phyloP scores from a whole-genome alignment of 2,797 vertebrate genomes.

The Sebastes oblongus region DNA sequence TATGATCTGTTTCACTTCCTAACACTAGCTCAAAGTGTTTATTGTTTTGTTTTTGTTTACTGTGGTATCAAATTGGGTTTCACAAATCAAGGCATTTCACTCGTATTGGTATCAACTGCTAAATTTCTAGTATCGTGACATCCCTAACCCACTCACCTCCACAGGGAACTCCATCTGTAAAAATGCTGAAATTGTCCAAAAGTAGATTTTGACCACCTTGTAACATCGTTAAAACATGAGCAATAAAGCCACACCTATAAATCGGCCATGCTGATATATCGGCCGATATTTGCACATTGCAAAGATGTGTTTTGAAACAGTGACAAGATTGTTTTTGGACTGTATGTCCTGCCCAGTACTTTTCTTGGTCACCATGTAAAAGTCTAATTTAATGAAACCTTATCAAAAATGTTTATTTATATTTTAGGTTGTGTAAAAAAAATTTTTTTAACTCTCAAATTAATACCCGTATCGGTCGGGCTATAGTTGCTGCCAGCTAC shows the following conservation, averaged over 20 bases:
- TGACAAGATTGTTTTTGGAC: neutral
- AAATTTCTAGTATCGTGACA: too few relatives aligned
- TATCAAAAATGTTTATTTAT: neutral
- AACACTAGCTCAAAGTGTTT: too few relatives aligned
- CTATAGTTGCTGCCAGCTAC: neutral
- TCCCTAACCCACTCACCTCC: too few relatives aligned
- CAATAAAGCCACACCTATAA: neutral
- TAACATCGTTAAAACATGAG: neutral
- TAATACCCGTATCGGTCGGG: neutral
- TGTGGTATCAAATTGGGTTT: too few relatives aligned
- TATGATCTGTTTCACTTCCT: too few relatives aligned
- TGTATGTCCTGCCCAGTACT: neutral
- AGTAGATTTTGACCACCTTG: too few relatives aligned
- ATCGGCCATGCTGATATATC: neutral
- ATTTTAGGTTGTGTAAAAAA: neutral
- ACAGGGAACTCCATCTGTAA: too few relatives aligned
- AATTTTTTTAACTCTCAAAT: neutral
- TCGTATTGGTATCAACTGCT: too few relatives aligned
- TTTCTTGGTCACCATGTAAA: neutral
- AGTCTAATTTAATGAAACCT: neutral
- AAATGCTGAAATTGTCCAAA: too few relatives aligned
- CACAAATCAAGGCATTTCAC: too few relatives aligned
- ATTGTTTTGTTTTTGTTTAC: too few relatives aligned
- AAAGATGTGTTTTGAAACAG: neutral
- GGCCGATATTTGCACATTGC: neutral